phyloP scores from a whole-genome alignment of 2,113 vertebrate species.

The Triplophysa rosa region DNA sequence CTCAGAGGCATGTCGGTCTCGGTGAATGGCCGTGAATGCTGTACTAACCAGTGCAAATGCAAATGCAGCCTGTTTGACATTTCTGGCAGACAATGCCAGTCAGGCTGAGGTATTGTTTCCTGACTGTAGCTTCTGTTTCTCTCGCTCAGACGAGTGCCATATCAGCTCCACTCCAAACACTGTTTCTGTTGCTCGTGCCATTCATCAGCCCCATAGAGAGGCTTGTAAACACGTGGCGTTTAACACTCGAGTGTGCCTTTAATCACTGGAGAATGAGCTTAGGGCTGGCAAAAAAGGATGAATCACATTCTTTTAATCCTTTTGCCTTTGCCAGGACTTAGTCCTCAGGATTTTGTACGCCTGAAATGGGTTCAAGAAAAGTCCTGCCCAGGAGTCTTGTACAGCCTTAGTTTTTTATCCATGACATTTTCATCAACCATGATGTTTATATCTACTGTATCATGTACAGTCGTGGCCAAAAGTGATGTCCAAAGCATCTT shows the following conservation, averaged over 20 bases:
- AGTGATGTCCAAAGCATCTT: no score
- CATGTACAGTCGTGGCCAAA: no score
- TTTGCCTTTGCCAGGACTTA: constrained; percentile 23
- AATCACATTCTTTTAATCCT: constrained; percentile 41
- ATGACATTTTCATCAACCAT: no score
- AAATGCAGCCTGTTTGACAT: constrained; percentile 55
- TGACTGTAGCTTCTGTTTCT: constrained; percentile 40
- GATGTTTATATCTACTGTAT: no score
- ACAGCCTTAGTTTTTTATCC: no score
- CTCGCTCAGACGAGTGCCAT: constrained; percentile 40
- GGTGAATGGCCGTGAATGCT: constrained; percentile 36
- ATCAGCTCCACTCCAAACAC: constrained; percentile 50
- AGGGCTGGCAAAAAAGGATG: constrained; percentile 42
- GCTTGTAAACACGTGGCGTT: constrained; percentile 45
- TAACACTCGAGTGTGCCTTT: constrained; percentile 52
- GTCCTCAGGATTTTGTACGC: background rate
- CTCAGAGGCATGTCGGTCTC: constrained; percentile 34
- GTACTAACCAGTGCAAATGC: constrained; percentile 56
- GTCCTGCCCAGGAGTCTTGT: background rate
- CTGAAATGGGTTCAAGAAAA: constrained; percentile 11
- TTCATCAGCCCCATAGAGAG: constrained; percentile 54
- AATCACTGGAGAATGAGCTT: constrained; percentile 56
- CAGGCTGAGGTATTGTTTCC: constrained; percentile 43
- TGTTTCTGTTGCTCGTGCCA: constrained; percentile 41
- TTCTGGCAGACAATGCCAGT: constrained; percentile 51